Evolutionary conservation across 2,888 invertebrate genomes (phyloP), one percentile per base, ranked within the genome.

Genomic region (Athetis lepigone): DNA sequence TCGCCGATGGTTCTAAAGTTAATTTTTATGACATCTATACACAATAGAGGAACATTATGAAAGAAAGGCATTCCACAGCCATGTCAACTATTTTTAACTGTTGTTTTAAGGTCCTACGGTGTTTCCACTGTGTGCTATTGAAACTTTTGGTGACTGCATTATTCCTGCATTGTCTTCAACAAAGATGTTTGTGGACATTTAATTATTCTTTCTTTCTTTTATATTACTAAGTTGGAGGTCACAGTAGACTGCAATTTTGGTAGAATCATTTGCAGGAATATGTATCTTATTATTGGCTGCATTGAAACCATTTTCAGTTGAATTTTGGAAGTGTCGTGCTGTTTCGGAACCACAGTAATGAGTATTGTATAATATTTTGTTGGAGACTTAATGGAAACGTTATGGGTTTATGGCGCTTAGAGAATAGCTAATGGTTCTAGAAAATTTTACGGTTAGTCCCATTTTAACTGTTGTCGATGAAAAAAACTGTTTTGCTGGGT

Each of bases 21-120:
- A 92, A 93, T 93, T 93, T 93, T 94, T 93, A 94, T 91, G 93
- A 92, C 92, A 88, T 90, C 86, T 81, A 78, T 80, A 85, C 84
- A 93, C 90, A 92, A 93, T 85, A 79, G 88, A 77, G 73, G 79
- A 77, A 85, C 85, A 89, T 91, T 90, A 89, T 88, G 81, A 84
- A 86, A 90, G 89, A 90, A 91, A 92, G 88, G 86, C 86, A 88
- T 92, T 90, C 90, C 85, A 81, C 82, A 83, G 88, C 81, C 86
- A 76, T 89, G 89, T 84, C 81, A 85, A 79, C 84, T 82, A 88
- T 92, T 87, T 87, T 67, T 76, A 76, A 74, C 79, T 71, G 67
- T 89, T 88, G 88, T 88, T 88, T 88, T 87, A 85, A 81, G 77
- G 75, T 80, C 81, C 84, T 83, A 77, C 77, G 80, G 72, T 76